Evolutionary conservation across 2,888 invertebrate genomes (phyloP).

Genomic region (Chrysodeixis includens): DNA sequence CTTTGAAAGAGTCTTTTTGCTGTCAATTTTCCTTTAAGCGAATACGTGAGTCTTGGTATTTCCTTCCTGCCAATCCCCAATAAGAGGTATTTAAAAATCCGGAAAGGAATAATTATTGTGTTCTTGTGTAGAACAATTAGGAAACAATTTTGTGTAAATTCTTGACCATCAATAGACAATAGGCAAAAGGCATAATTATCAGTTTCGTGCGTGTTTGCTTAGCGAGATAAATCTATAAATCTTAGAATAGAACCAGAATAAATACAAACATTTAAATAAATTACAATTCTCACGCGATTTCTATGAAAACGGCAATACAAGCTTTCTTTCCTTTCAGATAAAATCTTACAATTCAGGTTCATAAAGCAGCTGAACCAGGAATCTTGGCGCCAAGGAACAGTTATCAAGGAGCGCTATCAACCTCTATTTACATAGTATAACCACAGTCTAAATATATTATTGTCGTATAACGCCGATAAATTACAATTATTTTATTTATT

Average conservation of each 20-base stretch:
- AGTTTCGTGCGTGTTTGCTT: neutral
- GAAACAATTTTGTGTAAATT: neutral
- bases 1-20: neutral
- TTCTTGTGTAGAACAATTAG: neutral
- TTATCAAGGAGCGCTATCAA: neutral
- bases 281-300: neutral
- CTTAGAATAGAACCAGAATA: neutral
- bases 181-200: constrained; percentile 2
- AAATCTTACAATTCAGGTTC: neutral
- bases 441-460: no score
- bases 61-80: neutral
- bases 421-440: neutral
- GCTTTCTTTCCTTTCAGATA: constrained; percentile 8
- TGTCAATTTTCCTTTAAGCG: neutral
- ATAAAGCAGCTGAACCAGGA: neutral
- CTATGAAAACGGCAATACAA: neutral
- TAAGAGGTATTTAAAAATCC: neutral
- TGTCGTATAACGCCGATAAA: no score
- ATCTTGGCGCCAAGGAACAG: neutral
- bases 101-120: neutral
- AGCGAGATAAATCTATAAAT: neutral
- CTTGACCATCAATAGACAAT: constrained; percentile 1
- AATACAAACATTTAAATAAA: constrained; percentile 1
- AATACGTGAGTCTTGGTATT: neutral
- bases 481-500: no score